Conservation (phyloP, 2,888 invertebrate genomes). For the Dioctria linearis region DNA sequence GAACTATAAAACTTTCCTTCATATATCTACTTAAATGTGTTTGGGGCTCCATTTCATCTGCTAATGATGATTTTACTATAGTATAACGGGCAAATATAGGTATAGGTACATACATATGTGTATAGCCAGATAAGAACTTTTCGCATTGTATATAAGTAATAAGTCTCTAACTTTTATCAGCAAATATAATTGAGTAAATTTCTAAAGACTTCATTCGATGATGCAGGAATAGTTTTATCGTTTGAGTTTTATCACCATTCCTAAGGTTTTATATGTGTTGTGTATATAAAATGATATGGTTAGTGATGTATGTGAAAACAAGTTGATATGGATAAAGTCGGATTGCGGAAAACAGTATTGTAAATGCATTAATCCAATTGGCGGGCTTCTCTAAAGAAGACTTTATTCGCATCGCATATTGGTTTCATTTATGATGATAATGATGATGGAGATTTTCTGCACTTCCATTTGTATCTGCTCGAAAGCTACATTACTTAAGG, state of each 20-base stretch:
- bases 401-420: neutral
- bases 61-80: constrained; percentile 32
- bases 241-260: constrained; percentile 20
- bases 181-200: neutral
- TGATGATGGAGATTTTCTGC: constrained; percentile 31
- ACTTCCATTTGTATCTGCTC: constrained; percentile 37
- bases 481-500: constrained; percentile 19
- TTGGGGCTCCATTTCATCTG: constrained; percentile 40
- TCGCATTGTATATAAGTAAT: neutral
- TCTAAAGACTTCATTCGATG: neutral
- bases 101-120: neutral
- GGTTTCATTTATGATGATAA: constrained; percentile 9
- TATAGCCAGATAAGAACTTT: neutral
- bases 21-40: neutral
- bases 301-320: too few relatives aligned
- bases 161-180: neutral
- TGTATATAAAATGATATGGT: too few relatives aligned
- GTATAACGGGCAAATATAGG: neutral
- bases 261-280: neutral
- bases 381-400: neutral
- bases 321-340: too few relatives aligned
- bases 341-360: too few relatives aligned
- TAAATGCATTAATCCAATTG: neutral
- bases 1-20: constrained; percentile 25
- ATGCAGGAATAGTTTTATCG: constrained; percentile 1